Percentiles rank a stretch among this genome's conserved stretches.
Evolutionary conservation across 2,888 invertebrate genomes (phyloP).

Genomic region (Cantharis flavilabris): DNA sequence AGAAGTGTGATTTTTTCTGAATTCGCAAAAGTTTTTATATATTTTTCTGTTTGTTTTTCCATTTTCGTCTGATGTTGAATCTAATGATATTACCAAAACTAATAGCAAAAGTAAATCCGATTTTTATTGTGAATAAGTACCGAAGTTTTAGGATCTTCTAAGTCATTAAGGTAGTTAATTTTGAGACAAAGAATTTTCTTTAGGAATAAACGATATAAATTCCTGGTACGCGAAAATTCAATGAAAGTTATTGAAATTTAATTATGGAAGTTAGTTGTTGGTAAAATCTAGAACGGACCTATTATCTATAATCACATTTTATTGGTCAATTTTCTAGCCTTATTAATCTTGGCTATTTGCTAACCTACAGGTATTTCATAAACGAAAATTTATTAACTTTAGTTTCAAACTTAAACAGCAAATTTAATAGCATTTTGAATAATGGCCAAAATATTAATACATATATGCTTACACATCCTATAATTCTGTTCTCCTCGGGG

Average conservation of each 20-base stretch:
- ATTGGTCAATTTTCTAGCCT: conserved; percentile 1
- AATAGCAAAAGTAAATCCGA: no score
- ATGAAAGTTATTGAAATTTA: neutral
- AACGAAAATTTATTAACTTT: conserved; percentile 33
- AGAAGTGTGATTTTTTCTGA: no score
- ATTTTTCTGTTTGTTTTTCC: no score
- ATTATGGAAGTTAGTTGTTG: neutral
- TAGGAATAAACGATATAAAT: neutral
- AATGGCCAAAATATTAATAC: conserved; percentile 44
- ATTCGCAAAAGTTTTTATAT: no score
- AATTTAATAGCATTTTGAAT: conserved; percentile 39
- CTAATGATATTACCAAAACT: no score
- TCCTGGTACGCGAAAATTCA: neutral
- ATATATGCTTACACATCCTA: conserved; percentile 40
- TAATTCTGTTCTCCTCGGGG: conserved; percentile 40
- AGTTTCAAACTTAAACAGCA: conserved; percentile 42
- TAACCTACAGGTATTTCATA: conserved; percentile 14
- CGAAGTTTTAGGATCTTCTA: no score
- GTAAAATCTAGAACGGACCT: neutral
- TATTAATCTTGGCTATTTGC: conserved; percentile 5
- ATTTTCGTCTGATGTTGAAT: no score
- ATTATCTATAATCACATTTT: neutral
- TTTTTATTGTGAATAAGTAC: no score
- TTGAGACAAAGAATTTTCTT: neutral
- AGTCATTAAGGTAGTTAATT: no score